Percentiles rank a stretch among this genome's conserved stretches.
Evolutionary conservation across 2,888 invertebrate genomes (phyloP).

Genomic region (Coremacera marginata): DNA sequence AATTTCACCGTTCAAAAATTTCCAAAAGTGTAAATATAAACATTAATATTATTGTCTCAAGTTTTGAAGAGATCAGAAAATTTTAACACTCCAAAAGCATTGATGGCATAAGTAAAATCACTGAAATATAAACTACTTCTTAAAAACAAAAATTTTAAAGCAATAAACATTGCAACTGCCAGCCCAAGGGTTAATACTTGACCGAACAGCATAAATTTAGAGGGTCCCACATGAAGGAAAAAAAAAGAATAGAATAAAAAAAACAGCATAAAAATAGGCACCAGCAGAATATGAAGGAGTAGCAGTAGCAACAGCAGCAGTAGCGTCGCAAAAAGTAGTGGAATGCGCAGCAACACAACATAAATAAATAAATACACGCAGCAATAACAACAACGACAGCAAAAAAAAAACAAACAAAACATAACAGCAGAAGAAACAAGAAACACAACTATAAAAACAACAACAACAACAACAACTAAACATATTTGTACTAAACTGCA

Average conservation of each 20-base stretch:
- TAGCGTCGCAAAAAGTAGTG: slow-evolving; percentile 37
- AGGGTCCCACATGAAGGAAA: neutral
- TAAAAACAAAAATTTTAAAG: neutral
- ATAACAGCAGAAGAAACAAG: slow-evolving; percentile 19
- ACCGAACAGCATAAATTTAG: neutral
- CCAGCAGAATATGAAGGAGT: too few species aligned
- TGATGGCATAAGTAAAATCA: too few species aligned
- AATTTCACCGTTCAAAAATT: too few species aligned
- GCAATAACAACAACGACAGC: slow-evolving; percentile 12
- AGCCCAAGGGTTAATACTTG: neutral
- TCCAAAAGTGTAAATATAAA: too few species aligned
- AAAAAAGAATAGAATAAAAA: neutral
- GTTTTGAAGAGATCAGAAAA: too few species aligned
- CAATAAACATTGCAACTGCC: neutral
- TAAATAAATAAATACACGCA: slow-evolving; percentile 42
- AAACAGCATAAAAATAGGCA: neutral
- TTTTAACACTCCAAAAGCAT: too few species aligned
- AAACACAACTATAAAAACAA: neutral
- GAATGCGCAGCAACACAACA: slow-evolving; percentile 48
- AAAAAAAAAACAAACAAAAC: neutral
- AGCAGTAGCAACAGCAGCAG: neutral
- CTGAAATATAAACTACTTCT: neutral
- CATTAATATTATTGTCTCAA: too few species aligned
- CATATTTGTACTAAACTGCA: slow-evolving; percentile 22
- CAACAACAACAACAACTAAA: neutral